Evolutionary conservation across 1,140 invertebrate genomes (phyloP).

Genomic region (Brachionus asplanchnoidis): DNA sequence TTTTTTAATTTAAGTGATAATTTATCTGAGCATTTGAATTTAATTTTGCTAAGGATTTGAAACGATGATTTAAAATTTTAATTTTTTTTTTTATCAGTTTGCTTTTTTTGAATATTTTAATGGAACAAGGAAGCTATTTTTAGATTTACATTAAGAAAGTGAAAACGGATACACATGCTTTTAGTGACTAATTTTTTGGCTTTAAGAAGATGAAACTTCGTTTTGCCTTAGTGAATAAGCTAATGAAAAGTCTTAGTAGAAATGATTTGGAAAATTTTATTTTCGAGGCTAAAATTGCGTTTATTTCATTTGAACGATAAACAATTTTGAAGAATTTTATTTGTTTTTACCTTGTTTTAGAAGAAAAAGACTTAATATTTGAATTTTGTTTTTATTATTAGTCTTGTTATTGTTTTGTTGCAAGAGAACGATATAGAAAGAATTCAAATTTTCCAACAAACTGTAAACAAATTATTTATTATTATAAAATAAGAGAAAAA

Average conservation of each 20-base stretch:
- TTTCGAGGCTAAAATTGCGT: conserved; percentile 8
- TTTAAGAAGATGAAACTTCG: background rate
- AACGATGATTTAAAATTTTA: background rate
- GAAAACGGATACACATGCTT: background rate
- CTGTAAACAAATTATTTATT: conserved; percentile 35
- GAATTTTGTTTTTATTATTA: conserved; percentile 25
- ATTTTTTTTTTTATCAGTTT: background rate
- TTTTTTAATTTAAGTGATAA: background rate
- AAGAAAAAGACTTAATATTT: background rate
- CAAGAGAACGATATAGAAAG: conserved; percentile 14
- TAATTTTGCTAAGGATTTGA: background rate
- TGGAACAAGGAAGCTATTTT: background rate
- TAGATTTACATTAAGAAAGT: background rate
- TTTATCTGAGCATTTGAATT: background rate
- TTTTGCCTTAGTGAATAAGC: background rate
- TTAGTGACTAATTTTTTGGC: background rate
- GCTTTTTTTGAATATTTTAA: background rate
- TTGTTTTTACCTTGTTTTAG: background rate
- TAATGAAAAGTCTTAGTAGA: background rate
- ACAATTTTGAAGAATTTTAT: conserved; percentile 10
- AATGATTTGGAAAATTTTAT: background rate
- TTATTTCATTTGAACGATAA: background rate
- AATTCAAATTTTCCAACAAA: conserved; percentile 23
- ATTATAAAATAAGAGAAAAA: background rate
- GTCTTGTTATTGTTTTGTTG: conserved; percentile 29